These are phyloP conservation scores for Fratercula arctica DNA, from an alignment of 2,797 vertebrate genomes.

Conservation along the genomic window DNA sequence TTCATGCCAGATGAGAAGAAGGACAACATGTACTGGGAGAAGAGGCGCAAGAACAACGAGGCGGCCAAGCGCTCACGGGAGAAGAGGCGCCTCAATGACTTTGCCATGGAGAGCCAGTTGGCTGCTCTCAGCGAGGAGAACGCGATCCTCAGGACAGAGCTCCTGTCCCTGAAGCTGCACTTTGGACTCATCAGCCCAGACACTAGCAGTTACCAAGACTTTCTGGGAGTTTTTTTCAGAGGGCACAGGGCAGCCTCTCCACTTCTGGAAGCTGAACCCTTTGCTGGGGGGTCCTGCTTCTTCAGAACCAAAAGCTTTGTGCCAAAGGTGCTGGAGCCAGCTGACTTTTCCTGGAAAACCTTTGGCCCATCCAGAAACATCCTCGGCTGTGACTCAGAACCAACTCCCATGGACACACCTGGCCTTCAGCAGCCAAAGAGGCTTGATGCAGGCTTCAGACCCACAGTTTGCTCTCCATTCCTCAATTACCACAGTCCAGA, in stretches of 20 bases:
- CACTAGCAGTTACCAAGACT: slow-evolving; percentile 11
- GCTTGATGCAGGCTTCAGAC: slow-evolving; percentile 59
- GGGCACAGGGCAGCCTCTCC: slow-evolving; percentile 3
- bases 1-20: slow-evolving; percentile 91
- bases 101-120: slow-evolving; percentile 82
- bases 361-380: neutral
- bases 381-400: neutral
- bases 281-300: neutral
- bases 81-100: slow-evolving; percentile 86
- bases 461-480: slow-evolving; percentile 65
- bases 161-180: slow-evolving; percentile 81
- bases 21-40: slow-evolving; percentile 92
- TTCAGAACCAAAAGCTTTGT: neutral
- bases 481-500: slow-evolving; percentile 68
- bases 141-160: slow-evolving; percentile 79
- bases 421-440: neutral
- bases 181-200: slow-evolving; percentile 75
- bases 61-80: slow-evolving; percentile 91
- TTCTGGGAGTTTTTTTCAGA: slow-evolving; percentile 27
- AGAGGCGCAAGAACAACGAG: slow-evolving; percentile 91
- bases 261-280: neutral
- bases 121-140: slow-evolving; percentile 86
- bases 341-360: slow-evolving; percentile 21
- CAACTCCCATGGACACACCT: neutral
- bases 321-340: neutral